A percentile compares a stretch with the other conserved stretches of the same genome.
Evolutionary conservation across 1,140 invertebrate genomes (phyloP).

Genomic region (Drosophila sp.): DNA sequence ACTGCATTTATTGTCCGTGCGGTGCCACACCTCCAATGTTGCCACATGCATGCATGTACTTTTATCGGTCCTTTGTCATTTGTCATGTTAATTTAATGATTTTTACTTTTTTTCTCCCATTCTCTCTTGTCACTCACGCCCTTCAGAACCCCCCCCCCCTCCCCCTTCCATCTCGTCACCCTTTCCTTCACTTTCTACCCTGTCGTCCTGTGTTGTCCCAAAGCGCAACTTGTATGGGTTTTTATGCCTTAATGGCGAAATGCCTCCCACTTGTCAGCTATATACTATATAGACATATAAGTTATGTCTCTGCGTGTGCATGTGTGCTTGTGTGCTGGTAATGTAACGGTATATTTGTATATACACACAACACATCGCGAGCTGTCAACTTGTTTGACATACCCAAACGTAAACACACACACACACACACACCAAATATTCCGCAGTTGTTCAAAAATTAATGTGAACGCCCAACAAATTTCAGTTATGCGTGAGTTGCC

Average conservation of each 20-base stretch:
- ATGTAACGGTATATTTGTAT: conserved; percentile 38
- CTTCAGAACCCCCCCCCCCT: background rate
- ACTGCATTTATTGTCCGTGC: conserved; percentile 31
- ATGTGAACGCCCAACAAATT: conserved; percentile 35
- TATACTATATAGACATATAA: conserved; percentile 43
- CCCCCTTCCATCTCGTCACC: background rate
- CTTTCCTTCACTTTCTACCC: background rate
- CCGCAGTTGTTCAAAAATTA: conserved; percentile 39
- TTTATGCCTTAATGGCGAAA: conserved; percentile 52
- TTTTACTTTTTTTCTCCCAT: conserved; percentile 38
- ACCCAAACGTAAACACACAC: conserved; percentile 24
- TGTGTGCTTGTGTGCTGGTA: conserved; percentile 22
- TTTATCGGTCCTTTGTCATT: conserved; percentile 73
- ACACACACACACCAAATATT: conserved; percentile 6
- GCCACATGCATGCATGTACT: conserved; percentile 60
- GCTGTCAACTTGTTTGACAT: conserved; percentile 53
- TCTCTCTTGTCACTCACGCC: conserved; percentile 7
- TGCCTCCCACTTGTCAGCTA: background rate
- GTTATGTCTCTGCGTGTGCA: conserved; percentile 34
- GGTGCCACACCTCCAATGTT: background rate
- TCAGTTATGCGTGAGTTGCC: conserved; percentile 45
- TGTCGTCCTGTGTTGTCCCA: conserved; percentile 2
- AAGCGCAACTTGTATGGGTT: conserved; percentile 36
- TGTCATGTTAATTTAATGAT: conserved; percentile 79
- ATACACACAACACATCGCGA: conserved; percentile 22